Evolutionary conservation across 1,140 invertebrate genomes (phyloP), one percentile per base, ranked within the genome.

Genomic region (Latrodectus geometricus): DNA sequence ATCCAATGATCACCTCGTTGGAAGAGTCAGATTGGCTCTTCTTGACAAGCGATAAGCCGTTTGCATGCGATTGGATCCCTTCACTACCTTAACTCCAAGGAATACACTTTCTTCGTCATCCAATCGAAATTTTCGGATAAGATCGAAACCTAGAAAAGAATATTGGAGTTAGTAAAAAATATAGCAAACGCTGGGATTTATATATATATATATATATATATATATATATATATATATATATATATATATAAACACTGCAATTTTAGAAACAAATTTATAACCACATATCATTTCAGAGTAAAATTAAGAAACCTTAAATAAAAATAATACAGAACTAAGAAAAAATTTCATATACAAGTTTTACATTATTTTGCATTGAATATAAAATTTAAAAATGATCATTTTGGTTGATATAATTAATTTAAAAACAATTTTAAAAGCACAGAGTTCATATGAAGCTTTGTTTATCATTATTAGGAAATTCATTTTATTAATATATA

Each of bases 1-100:
- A 69, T 69, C 21, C n/a, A 69, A 15, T 61, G 21, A 17, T 91
- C 91, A 95, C 95, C 93, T 93, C 76, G 95, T 94, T 9, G 94
- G 93, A 35, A 95, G 90, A 1, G 93, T 94, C 50, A 96, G 90
- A 91, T 96, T 94, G 9, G 95, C 93, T 72, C 94, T 92, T 89
- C 92, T 92, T 68, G 95, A 94, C 21, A 97, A 91, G 88, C 95
- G 92, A 89, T 95, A 96, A 2, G 95, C 95, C 4, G 93, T 95
- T 91, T 96, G 96, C 89, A 95, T 91, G 12, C 93, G 90, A 90
- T 94, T 94, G 0, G 95, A 95, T 4, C 96, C 96, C 76, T 93
- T 91, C 0, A 96, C 95, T 88, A 93, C 92, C 2, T 93, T 93
- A 0, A 96, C 92, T 0, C 94, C 94, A 0, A 93, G 92, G 88